phyloP scores from a whole-genome alignment of 2,113 vertebrate species.

The Campylomormyrus numenius region DNA sequence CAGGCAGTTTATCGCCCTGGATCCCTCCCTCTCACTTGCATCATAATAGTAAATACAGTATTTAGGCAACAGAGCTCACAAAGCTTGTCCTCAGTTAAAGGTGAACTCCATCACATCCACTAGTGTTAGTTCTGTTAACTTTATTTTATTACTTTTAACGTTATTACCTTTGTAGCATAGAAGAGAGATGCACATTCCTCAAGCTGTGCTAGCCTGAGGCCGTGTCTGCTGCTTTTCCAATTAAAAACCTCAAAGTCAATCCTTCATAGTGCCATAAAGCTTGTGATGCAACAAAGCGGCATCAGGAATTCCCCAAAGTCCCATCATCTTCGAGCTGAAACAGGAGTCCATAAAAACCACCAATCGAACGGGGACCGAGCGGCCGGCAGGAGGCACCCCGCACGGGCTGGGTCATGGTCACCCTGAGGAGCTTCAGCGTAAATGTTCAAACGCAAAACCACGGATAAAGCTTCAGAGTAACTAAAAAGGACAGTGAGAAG shows the following conservation, averaged over 20 bases:
- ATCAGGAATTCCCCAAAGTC: not conserved
- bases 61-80: not conserved
- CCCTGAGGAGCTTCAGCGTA: not conserved
- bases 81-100: not conserved
- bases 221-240: not conserved
- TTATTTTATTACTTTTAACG: not conserved
- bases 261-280: not conserved
- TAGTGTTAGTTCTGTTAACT: not conserved
- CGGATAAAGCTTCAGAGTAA: not conserved
- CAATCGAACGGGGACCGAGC: not conserved
- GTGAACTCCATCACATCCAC: not conserved
- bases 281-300: not conserved
- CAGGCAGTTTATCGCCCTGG: not conserved
- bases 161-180: not conserved
- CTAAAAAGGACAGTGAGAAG: not conserved
- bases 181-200: not conserved
- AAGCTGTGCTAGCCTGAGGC: not conserved
- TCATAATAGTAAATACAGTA: not conserved
- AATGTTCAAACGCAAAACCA: not conserved
- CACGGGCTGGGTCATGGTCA: not conserved
- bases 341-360: not conserved
- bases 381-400: not conserved
- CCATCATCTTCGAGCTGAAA: not conserved
- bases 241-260: slow-evolving; percentile 11
- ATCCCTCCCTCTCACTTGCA: not conserved